Base-by-base conservation (phyloP, 2,888 invertebrate genomes). In the Drosophila fungiperda region DNA sequence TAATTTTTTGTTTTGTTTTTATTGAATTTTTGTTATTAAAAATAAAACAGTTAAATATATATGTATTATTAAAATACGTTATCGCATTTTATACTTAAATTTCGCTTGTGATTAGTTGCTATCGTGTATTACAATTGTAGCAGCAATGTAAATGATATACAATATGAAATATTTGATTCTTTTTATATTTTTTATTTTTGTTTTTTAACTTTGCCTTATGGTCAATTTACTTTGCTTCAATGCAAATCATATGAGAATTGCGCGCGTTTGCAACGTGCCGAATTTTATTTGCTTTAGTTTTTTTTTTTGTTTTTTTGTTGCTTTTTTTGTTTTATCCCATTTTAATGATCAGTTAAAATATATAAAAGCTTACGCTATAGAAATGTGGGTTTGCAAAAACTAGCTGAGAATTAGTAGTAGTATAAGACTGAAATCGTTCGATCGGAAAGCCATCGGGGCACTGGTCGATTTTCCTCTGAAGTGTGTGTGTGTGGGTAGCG, bases 61-160 rank as follows among this genome's bases (percentile, higher is more conserved):
- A 80, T 77, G 74, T 57, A 75, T 62, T 78, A 74, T 58, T 83
- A 17, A 77, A 77, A 77, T 78, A 61, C 76, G 50, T 69, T 65
- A 78, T 78, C 62, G 68, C 76, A 75, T 75, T 80, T 78, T 57
- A 86, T 73, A 76, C 50, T 76, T 81, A 70, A 75, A 73, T 68
- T 85, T 79, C 72, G 72, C 65, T 62, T 59, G 85, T 82, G 69
- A 75, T 87, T 82, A 83, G 78, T 71, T 54, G 66, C 77, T 73
- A 73, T 67, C 50, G 53, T 74, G 66, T 50, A 65, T 76, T 72
- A 77, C 67, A 80, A 72, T 66, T 69, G 52, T 83, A 69, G 82
- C 83, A 73, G 86, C 80, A 64, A 73, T 84, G 88, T 87, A 84
- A 86, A 87, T 87, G 88, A 87, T 86, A 87, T 85, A 87, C 76